Percentiles rank a stretch among this genome's conserved stretches.
phyloP scores from a whole-genome alignment of 2,797 vertebrate species.

The Gastrophryne carolinensis region DNA sequence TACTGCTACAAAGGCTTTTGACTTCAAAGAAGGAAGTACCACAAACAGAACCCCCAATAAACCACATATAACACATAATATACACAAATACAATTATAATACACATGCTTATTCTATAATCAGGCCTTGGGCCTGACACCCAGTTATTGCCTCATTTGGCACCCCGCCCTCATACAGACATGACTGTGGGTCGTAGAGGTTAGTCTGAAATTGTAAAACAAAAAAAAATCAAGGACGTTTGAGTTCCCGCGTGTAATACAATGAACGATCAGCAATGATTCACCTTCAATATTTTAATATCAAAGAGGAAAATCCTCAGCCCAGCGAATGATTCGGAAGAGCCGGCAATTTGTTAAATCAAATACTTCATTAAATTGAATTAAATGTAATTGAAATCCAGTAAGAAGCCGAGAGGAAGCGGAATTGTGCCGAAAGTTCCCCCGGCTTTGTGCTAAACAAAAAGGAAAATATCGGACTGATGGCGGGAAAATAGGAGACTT shows the following conservation, averaged over 20 bases:
- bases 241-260: slow-evolving; percentile 17
- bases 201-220: too few species aligned
- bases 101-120: too few species aligned
- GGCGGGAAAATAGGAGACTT: slow-evolving; percentile 10
- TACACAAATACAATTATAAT: too few species aligned
- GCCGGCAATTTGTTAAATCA: slow-evolving; percentile 26
- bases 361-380: slow-evolving; percentile 43
- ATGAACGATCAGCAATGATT: slow-evolving; percentile 42
- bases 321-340: not conserved
- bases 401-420: slow-evolving; percentile 13
- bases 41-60: too few species aligned
- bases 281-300: slow-evolving; percentile 35
- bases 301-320: slow-evolving; percentile 23
- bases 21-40: too few species aligned
- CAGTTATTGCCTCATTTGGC: too few species aligned
- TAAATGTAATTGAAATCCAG: slow-evolving; percentile 17
- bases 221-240: too few species aligned
- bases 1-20: too few species aligned
- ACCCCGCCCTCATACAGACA: too few species aligned
- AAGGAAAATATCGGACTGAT: slow-evolving; percentile 40
- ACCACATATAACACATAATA: too few species aligned
- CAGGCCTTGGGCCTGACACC: too few species aligned
- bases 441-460: slow-evolving; percentile 47
- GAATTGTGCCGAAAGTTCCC: slow-evolving; percentile 47
- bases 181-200: too few species aligned